Evolutionary conservation across 1,140 invertebrate genomes (phyloP), one percentile per base, ranked within the genome.

Genomic region (Chrysoperla carnea): DNA sequence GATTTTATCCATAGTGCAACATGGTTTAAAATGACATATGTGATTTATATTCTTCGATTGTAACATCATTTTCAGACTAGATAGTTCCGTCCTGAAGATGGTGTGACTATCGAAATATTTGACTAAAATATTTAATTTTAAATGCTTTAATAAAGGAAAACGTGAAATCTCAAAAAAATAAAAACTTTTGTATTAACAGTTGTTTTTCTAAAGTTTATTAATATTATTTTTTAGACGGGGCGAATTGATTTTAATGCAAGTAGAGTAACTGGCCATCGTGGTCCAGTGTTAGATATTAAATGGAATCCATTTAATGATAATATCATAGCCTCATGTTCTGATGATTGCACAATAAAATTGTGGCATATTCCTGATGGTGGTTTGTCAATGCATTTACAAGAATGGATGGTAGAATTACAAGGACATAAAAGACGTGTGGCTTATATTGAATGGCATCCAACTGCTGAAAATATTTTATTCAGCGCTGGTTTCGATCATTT

Each of bases 221-320:
- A 37, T 17, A 37, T 23, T 33, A 6, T 12, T 45, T 61, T 60
- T 23, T 62, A 84, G 78, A 81, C 78, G 46, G 80, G 80, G 1
- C 68, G 80, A 9, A 57, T 83, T 44, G 80, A 84, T 60, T 82
- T 81, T 58, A 82, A 84, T 55, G 73, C 75, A 6, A 79, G 75
- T 51, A 72, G 78, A 53, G 81, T 88, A 36, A 82, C 81, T 12
- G 84, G 84, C 29, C 84, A 89, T 62, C 72, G 75, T 39, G 84
- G 84, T 35, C 82, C 81, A 5, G 82, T 89, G 44, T 63, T 86
- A 45, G 84, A 89, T 60, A 79, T 89, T 46, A 87, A 87, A 61
- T 90, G 83, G 83, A 87, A 87, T 63, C 85, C 85, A 37, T 90
- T 90, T 64, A 89, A 91, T 58, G 91, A 96, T 63, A 89, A 95